Base-by-base conservation (phyloP, 2,888 invertebrate genomes). In the Eupithecia vulgata region DNA sequence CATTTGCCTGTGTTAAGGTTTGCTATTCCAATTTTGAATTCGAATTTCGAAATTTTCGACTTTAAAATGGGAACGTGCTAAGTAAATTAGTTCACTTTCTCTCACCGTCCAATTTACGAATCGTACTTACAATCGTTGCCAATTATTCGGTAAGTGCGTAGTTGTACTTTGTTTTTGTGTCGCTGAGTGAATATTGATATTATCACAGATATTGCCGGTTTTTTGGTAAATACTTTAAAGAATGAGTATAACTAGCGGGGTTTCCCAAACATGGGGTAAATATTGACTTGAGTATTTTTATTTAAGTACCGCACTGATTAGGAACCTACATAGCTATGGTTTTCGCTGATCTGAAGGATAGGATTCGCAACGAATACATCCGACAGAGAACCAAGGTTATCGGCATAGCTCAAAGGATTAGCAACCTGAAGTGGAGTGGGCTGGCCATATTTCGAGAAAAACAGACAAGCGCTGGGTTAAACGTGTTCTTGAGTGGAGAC, bases 41-140 rank as follows among this genome's bases (percentile, higher is more conserved):
- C 76, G 79, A 82, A 86, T 89, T 90, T 88, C 88, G 82, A 85
- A 89, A 86, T 84, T 84, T 85, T 81, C 81, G 82, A 80, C 82
- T 81, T n/a, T 73, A 78, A 82, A 89, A 88, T 87, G 83, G 81
- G 88, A 80, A 80, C 87, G 84, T 76, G 86, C 84, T 88, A 89
- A 89, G 85, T 88, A 84, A 86, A 84, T 87, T 83, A 82, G 81
- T 84, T 84, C 82, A 85, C 90, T 90, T 88, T 91, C 89, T 87
- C 87, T 85, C 57, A 57, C 57, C 85, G 84, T 80, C 80, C 83
- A 85, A 88, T 89, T 88, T 83, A 83, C 82, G 82, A 83, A 77
- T 75, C 72, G 52, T 45, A 37, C 37, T 7, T 76, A 73, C 71
- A 71, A 65, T 70, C 37, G 73, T 79, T 78, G 80, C 77, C 81